Percentiles rank a stretch among this genome's conserved stretches.
Conservation (phyloP, 2,888 invertebrate species). For the Hemicrepidius hirtus region DNA sequence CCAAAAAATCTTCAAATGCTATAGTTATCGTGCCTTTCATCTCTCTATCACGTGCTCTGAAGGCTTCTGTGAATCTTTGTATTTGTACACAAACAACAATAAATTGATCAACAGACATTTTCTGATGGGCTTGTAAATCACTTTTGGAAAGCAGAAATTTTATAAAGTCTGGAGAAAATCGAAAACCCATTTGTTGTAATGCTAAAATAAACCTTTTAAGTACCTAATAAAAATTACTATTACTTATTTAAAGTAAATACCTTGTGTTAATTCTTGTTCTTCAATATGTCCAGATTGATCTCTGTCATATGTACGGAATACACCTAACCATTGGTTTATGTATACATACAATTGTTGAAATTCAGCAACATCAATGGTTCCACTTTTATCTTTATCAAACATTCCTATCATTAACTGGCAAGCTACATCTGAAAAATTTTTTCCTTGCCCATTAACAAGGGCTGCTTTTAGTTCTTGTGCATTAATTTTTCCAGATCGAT, state of each 20-base stretch:
- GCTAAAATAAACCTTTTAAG: slow-evolving; percentile 73
- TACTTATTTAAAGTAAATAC: slow-evolving; percentile 70
- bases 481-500: slow-evolving; percentile 88
- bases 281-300: slow-evolving; percentile 91
- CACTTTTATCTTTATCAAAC: slow-evolving; percentile 90
- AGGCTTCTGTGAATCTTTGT: slow-evolving; percentile 92
- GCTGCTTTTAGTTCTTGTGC: slow-evolving; percentile 86
- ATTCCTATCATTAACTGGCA: slow-evolving; percentile 93
- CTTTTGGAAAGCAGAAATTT: slow-evolving; percentile 82
- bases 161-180: slow-evolving; percentile 86
- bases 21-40: slow-evolving; percentile 89
- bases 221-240: not conserved
- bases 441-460: slow-evolving; percentile 89
- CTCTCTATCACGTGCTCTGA: slow-evolving; percentile 85
- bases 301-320: slow-evolving; percentile 90
- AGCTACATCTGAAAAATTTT: slow-evolving; percentile 87
- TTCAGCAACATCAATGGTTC: slow-evolving; percentile 88
- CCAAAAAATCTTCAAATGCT: slow-evolving; percentile 93
- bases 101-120: slow-evolving; percentile 89
- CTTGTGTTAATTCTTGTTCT: slow-evolving; percentile 83
- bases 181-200: slow-evolving; percentile 91
- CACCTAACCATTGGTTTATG: slow-evolving; percentile 90
- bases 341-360: slow-evolving; percentile 91
- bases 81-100: slow-evolving; percentile 93
- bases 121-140: slow-evolving; percentile 78